These are phyloP conservation scores for Euwallacea fornicatus DNA, from an alignment of 1,140 invertebrate genomes.

Conservation along the genomic window DNA sequence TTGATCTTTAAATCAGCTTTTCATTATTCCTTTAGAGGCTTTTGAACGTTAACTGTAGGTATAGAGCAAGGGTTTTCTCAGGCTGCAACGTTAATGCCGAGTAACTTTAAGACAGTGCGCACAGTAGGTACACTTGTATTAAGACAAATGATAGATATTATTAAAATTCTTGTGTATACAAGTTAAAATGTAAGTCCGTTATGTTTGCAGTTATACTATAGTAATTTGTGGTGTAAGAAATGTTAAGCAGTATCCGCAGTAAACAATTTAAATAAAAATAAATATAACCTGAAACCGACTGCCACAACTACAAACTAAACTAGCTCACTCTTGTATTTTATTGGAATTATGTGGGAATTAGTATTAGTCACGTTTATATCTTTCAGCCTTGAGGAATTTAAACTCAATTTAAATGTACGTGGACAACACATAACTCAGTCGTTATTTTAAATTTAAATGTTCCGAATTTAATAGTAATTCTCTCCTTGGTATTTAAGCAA, in stretches of 20 bases:
- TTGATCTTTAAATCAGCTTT: slow-evolving; percentile 6
- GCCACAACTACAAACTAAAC: background rate
- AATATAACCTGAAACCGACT: background rate
- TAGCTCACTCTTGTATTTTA: background rate
- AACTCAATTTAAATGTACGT: slow-evolving; percentile 1
- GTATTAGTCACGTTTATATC: slow-evolving; percentile 9
- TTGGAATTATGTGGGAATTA: slow-evolving; percentile 12
- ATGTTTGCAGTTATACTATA: slow-evolving; percentile 13
- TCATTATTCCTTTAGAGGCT: background rate
- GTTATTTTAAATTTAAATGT: too few species aligned
- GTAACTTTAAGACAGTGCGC: too few species aligned
- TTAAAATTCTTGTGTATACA: slow-evolving; percentile 6
- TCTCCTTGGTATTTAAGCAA: too few species aligned
- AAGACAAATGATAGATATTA: background rate
- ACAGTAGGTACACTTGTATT: too few species aligned
- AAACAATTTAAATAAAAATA: background rate
- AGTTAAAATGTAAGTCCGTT: slow-evolving; percentile 10
- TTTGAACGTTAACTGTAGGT: too few species aligned
- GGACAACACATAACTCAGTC: too few species aligned
- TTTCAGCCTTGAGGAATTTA: slow-evolving; percentile 5
- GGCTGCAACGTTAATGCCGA: too few species aligned
- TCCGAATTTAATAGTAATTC: too few species aligned
- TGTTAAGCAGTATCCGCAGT: slow-evolving; percentile 5
- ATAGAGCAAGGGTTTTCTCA: too few species aligned
- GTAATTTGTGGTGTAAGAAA: slow-evolving; percentile 17